These are phyloP conservation scores for Pseudochaenichthys georgianus DNA, from an alignment of 2,797 vertebrate species.

Conservation along the genomic window DNA sequence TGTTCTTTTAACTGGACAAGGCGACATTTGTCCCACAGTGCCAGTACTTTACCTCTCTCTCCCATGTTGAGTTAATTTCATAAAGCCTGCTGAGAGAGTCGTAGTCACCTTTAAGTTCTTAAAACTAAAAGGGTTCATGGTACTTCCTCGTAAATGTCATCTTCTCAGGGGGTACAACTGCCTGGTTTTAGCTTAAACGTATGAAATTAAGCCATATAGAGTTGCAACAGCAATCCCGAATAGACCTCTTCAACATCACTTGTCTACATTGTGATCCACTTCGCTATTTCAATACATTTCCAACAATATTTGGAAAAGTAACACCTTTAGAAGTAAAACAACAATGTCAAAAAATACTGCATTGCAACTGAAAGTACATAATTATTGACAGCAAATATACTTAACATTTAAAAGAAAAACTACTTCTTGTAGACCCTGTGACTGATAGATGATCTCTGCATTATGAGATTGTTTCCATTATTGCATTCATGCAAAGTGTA, in stretches of 20 bases:
- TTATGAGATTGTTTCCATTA: not conserved
- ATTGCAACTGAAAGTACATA: not conserved
- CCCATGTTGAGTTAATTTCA: slow-evolving; percentile 27
- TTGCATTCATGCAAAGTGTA: not conserved
- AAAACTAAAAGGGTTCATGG: slow-evolving; percentile 13
- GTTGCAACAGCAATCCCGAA: not conserved
- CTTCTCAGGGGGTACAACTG: not conserved
- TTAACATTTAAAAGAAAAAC: not conserved
- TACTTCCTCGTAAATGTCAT: slow-evolving; percentile 10
- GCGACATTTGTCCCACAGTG: slow-evolving; percentile 30
- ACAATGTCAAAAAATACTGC: not conserved
- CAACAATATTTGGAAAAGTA: not conserved
- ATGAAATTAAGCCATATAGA: not conserved
- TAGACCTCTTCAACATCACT: not conserved
- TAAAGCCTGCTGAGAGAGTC: slow-evolving; percentile 19
- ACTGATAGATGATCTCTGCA: not conserved
- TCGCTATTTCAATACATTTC: not conserved
- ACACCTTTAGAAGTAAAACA: not conserved
- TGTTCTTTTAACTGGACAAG: slow-evolving; percentile 47
- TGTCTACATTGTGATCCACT: too few relatives aligned
- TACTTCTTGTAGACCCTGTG: not conserved
- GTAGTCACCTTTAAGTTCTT: slow-evolving; percentile 16
- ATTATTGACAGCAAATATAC: not conserved
- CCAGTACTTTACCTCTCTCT: slow-evolving; percentile 16
- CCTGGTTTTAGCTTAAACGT: not conserved